Conservation (phyloP, 2,888 invertebrate species). For the Lepidocyrtoides sp. region DNA sequence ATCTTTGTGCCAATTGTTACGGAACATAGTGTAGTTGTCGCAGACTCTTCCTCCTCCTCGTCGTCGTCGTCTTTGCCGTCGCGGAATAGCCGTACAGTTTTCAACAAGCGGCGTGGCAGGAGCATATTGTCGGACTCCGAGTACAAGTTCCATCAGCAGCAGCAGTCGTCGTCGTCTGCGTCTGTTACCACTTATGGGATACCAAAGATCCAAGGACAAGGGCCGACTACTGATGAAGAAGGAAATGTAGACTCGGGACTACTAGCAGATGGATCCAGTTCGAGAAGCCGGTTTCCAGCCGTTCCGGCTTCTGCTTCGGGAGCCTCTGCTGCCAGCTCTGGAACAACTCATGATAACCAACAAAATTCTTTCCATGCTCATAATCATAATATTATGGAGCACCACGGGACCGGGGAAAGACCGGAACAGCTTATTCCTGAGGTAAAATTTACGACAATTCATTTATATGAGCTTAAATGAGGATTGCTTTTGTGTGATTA, state of each 20-base stretch:
- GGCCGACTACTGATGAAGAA: conserved; percentile 41
- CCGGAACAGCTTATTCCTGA: conserved; percentile 76
- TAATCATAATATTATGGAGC: conserved; percentile 49
- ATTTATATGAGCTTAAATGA: no score
- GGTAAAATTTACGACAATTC: conserved; percentile 59
- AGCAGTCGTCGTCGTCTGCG: background rate
- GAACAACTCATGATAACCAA: conserved; percentile 61
- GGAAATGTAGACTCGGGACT: conserved; percentile 35
- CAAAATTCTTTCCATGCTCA: background rate
- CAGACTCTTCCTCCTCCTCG: conserved; percentile 23
- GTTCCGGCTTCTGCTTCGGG: conserved; percentile 73
- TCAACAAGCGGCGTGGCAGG: conserved; percentile 32
- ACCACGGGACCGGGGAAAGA: conserved; percentile 47
- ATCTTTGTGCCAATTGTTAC: conserved; percentile 79
- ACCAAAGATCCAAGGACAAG: conserved; percentile 75
- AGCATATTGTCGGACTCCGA: conserved; percentile 53
- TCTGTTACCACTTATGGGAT: conserved; percentile 37
- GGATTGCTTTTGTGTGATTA: no score
- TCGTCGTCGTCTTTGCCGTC: conserved; percentile 33
- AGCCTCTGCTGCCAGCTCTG: conserved; percentile 55
- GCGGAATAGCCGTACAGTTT: conserved; percentile 42
- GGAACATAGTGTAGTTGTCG: conserved; percentile 70
- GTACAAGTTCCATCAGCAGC: conserved; percentile 51
- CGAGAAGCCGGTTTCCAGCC: conserved; percentile 71
- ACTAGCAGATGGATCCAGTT: conserved; percentile 40